Conservation (phyloP, 2,797 vertebrate genomes). For the Buceros bicornis region DNA sequence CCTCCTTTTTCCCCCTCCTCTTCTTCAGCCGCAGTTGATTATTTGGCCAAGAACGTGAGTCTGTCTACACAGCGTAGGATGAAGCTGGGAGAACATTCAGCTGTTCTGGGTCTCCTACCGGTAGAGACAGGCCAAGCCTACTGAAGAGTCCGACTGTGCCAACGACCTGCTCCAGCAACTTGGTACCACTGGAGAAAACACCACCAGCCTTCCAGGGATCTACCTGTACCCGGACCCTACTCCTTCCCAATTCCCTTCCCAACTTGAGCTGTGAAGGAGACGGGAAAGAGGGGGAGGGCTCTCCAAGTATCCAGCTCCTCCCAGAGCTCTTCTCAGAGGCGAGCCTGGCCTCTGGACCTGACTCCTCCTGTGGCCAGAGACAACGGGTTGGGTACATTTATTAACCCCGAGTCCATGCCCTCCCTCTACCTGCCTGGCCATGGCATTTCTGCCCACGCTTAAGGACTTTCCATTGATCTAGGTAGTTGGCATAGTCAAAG, state of each 20-base stretch:
- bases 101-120: slow-evolving; percentile 92
- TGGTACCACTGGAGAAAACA: slow-evolving; percentile 1
- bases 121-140: slow-evolving; percentile 97
- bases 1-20: not conserved
- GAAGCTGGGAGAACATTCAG: slow-evolving; percentile 94
- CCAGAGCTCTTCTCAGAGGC: not conserved
- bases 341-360: not conserved
- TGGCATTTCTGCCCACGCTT: not conserved
- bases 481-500: slow-evolving; percentile 42
- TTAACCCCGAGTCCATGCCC: not conserved
- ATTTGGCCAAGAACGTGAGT: slow-evolving; percentile 97
- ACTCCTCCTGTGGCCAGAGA: slow-evolving; percentile 26
- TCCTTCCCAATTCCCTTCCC: not conserved
- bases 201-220: slow-evolving; percentile 54
- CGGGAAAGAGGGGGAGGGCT: not conserved
- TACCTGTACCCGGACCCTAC: slow-evolving; percentile 5
- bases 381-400: not conserved
- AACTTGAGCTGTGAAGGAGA: not conserved
- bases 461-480: slow-evolving; percentile 41
- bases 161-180: not conserved
- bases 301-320: not conserved
- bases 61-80: slow-evolving; percentile 92
- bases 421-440: not conserved
- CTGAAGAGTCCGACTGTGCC: slow-evolving; percentile 75
- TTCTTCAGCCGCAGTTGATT: slow-evolving; percentile 89